Conservation (phyloP, 2,113 vertebrate genomes). For the Solea senegalensis region DNA sequence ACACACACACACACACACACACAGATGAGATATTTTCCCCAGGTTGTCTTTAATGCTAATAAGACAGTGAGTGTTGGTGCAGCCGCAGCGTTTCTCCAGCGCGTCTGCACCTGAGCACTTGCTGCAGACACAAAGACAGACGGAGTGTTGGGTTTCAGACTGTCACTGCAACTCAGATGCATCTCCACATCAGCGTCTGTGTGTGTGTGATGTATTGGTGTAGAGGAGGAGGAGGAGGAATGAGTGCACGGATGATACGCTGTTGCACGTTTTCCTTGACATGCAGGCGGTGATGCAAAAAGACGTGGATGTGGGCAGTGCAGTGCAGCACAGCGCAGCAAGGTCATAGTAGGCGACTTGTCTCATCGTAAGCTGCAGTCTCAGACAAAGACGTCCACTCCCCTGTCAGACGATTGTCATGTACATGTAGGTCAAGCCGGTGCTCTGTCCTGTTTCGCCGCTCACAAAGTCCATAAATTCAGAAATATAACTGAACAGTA, state of each 20-base stretch:
- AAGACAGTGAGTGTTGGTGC: background rate
- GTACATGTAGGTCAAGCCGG: too few species aligned
- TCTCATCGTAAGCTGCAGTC: background rate
- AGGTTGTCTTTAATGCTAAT: background rate
- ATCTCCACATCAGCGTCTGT: background rate
- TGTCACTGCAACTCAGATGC: background rate
- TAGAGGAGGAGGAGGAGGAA: background rate
- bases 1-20: background rate
- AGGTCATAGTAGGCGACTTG: background rate
- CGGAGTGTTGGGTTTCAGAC: background rate
- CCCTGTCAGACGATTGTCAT: background rate
- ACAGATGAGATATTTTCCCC: too few species aligned
- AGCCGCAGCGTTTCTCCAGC: constrained; percentile 22
- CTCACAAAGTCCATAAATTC: too few species aligned
- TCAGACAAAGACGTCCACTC: background rate
- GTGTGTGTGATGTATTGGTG: background rate
- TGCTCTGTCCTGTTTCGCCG: too few species aligned
- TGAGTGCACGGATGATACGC: background rate
- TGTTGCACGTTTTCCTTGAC: background rate
- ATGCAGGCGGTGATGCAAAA: background rate
- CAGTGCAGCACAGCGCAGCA: background rate
- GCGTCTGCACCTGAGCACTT: constrained; percentile 16
- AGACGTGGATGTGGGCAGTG: background rate
- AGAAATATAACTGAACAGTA: too few species aligned
- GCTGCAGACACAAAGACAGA: constrained; percentile 29